Percentiles rank a stretch among this genome's conserved stretches.
phyloP scores from a whole-genome alignment of 2,888 invertebrate genomes.

The Physocephala rufipes region DNA sequence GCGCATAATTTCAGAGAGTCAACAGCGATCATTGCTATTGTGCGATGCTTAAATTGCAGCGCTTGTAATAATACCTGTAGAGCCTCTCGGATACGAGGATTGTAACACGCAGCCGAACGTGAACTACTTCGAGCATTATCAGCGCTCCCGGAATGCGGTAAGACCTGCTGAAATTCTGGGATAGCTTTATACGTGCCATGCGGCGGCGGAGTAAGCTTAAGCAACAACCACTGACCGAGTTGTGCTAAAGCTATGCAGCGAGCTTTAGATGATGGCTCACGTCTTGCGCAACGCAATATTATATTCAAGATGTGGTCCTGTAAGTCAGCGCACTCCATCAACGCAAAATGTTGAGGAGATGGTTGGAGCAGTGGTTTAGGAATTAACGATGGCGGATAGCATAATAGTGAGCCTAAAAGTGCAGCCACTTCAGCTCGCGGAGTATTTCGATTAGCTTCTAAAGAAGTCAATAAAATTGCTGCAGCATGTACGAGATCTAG shows the following conservation, averaged over 20 bases:
- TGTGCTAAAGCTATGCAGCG: constrained; percentile 90
- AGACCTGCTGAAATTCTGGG: constrained; percentile 56
- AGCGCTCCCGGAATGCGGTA: constrained; percentile 53
- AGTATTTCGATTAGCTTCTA: constrained; percentile 77
- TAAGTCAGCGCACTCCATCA: constrained; percentile 65
- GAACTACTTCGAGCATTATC: constrained; percentile 38
- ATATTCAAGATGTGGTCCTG: constrained; percentile 86
- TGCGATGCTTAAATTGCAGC: constrained; percentile 64
- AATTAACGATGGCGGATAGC: constrained; percentile 77
- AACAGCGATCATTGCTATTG: constrained; percentile 63
- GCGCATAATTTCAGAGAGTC: constrained; percentile 63
- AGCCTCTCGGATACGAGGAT: constrained; percentile 64
- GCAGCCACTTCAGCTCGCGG: constrained; percentile 92
- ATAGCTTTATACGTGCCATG: constrained; percentile 34
- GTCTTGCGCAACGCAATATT: constrained; percentile 84
- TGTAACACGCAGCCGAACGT: constrained; percentile 43
- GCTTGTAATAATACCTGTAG: constrained; percentile 64
- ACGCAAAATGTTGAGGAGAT: constrained; percentile 67
- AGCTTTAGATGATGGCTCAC: constrained; percentile 88
- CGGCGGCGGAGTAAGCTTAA: constrained; percentile 58
- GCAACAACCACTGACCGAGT: constrained; percentile 71
- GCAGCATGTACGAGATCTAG: constrained; percentile 92
- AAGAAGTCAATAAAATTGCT: constrained; percentile 83
- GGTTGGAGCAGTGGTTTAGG: constrained; percentile 69
- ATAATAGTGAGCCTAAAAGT: constrained; percentile 85